phyloP scores from a whole-genome alignment of 2,888 invertebrate species.

The Hypselothyrea guttata region DNA sequence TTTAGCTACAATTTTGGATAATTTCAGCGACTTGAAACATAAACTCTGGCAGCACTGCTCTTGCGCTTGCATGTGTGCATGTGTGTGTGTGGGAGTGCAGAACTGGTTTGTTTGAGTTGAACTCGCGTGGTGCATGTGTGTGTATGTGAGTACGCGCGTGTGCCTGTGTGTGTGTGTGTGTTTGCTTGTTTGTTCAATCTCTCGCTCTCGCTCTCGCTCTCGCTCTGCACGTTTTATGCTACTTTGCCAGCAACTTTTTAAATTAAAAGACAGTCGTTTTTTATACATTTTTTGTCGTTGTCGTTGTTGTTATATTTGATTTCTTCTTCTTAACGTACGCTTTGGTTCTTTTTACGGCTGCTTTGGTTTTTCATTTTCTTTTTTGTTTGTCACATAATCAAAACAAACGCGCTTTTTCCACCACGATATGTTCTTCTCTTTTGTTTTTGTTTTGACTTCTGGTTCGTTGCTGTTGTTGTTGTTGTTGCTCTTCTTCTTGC shows the following conservation, averaged over 20 bases:
- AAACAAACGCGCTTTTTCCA: slow-evolving; percentile 72
- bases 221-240: slow-evolving; percentile 44
- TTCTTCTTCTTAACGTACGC: slow-evolving; percentile 17
- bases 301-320: slow-evolving; percentile 34
- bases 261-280: slow-evolving; percentile 52
- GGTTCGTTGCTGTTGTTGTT: slow-evolving; percentile 24
- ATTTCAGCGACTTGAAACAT: too few relatives aligned
- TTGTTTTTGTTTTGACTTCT: slow-evolving; percentile 53
- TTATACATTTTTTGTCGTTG: neutral
- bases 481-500: slow-evolving; percentile 10
- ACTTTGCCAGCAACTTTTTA: slow-evolving; percentile 56
- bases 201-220: slow-evolving; percentile 22
- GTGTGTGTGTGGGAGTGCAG: slow-evolving; percentile 59
- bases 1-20: too few relatives aligned
- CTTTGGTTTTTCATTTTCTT: too few relatives aligned
- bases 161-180: slow-evolving; percentile 47
- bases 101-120: slow-evolving; percentile 74
- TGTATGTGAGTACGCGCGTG: too few relatives aligned
- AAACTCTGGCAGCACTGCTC: too few relatives aligned
- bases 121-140: too few relatives aligned
- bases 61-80: slow-evolving; percentile 4
- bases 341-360: slow-evolving; percentile 14
- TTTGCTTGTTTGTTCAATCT: slow-evolving; percentile 12
- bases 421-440: too few relatives aligned
- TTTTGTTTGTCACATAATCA: slow-evolving; percentile 67